Percentiles rank a stretch among this genome's conserved stretches.
Evolutionary conservation across 2,797 vertebrate genomes (phyloP).

Genomic region (Hozukius guyotensis): DNA sequence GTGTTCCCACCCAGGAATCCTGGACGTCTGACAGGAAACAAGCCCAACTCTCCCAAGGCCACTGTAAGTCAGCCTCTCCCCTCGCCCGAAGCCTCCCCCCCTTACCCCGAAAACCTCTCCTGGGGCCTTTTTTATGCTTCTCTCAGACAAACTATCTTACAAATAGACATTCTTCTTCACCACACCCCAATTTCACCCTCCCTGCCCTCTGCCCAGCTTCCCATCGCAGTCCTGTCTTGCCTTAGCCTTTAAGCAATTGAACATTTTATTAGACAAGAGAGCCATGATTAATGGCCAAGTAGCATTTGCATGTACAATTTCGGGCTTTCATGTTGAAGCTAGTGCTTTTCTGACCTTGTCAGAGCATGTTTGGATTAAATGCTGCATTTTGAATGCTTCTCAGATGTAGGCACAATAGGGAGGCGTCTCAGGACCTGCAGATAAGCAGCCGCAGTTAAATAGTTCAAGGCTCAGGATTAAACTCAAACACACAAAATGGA

Average conservation of each 20-base stretch:
- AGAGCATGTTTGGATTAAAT: conserved; percentile 75
- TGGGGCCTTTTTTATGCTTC: conserved; percentile 58
- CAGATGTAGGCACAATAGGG: conserved; percentile 43
- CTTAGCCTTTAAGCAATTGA: conserved; percentile 61
- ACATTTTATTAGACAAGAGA: conserved; percentile 63
- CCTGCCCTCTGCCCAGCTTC: conserved; percentile 50
- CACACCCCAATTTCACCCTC: conserved; percentile 60
- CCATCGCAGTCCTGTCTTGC: conserved; percentile 44
- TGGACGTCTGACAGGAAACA: conserved; percentile 84
- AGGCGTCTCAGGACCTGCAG: conserved; percentile 58
- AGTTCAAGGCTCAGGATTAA: conserved; percentile 16
- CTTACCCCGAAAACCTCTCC: conserved; percentile 57
- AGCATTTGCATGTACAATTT: conserved; percentile 50
- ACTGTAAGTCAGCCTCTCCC: conserved; percentile 71
- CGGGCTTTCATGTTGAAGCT: conserved; percentile 72
- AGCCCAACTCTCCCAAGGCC: conserved; percentile 80
- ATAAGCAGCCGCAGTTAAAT: conserved; percentile 16
- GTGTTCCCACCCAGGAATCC: conserved; percentile 86
- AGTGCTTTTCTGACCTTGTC: conserved; percentile 75
- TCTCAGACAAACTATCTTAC: conserved; percentile 54
- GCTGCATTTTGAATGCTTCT: conserved; percentile 52
- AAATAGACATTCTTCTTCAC: conserved; percentile 65
- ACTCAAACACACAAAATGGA: conserved; percentile 5
- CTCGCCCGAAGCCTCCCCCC: conserved; percentile 53
- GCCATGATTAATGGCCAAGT: conserved; percentile 60